Evolutionary conservation across 1,140 invertebrate species (phyloP).

Genomic region (Harpegnathos saltator): DNA sequence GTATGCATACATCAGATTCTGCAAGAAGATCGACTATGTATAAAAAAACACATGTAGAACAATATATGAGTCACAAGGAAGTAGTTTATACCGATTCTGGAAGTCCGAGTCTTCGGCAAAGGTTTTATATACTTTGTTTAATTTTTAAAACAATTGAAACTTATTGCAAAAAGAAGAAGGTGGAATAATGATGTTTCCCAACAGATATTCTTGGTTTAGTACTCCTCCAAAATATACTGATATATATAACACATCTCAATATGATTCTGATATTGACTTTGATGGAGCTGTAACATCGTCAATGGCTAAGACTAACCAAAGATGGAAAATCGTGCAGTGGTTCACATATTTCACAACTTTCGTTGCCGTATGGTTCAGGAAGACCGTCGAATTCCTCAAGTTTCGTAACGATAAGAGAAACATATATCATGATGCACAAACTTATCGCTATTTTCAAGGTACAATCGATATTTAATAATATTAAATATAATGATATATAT

Average conservation of each 20-base stretch:
- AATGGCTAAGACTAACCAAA: slow-evolving; percentile 48
- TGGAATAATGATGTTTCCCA: slow-evolving; percentile 19
- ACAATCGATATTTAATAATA: slow-evolving; percentile 45
- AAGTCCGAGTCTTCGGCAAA: slow-evolving; percentile 33
- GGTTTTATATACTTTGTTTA: slow-evolving; percentile 60
- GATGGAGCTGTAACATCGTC: slow-evolving; percentile 70
- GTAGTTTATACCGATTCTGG: slow-evolving; percentile 68
- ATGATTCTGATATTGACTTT: slow-evolving; percentile 79
- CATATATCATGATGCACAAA: slow-evolving; percentile 70
- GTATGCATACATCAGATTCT: slow-evolving; percentile 23
- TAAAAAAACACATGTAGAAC: slow-evolving; percentile 76
- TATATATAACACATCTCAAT: slow-evolving; percentile 53
- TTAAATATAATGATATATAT: no score
- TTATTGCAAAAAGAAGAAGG: background rate
- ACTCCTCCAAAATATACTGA: slow-evolving; percentile 23
- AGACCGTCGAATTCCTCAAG: slow-evolving; percentile 72
- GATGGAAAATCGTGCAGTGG: slow-evolving; percentile 65
- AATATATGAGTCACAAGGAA: slow-evolving; percentile 68
- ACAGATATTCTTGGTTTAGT: slow-evolving; percentile 64
- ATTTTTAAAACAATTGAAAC: background rate
- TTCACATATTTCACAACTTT: slow-evolving; percentile 63
- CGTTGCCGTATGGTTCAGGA: slow-evolving; percentile 66
- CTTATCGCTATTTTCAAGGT: slow-evolving; percentile 76
- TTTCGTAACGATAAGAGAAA: slow-evolving; percentile 70
- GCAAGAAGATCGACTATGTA: slow-evolving; percentile 65